These are phyloP conservation scores for Holothuria glaberrima DNA, from an alignment of 35 echinoderm and acorn worm species.

Conservation along the genomic window DNA sequence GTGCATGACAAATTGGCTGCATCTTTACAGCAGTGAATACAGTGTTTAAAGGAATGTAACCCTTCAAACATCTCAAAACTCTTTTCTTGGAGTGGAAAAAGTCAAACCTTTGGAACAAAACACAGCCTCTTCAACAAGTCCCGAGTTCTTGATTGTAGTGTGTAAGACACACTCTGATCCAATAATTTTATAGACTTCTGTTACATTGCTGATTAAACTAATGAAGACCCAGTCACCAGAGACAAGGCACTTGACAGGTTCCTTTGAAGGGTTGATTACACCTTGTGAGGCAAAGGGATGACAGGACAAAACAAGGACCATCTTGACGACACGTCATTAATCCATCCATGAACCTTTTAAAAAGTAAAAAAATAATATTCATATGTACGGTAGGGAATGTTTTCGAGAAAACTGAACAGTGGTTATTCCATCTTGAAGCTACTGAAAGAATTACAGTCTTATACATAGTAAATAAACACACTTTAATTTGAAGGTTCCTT, in stretches of 20 bases:
- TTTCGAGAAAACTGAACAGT: too few relatives aligned
- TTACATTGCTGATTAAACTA: not conserved
- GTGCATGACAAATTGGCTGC: too few relatives aligned
- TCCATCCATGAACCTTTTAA: not conserved
- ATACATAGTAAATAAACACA: too few relatives aligned
- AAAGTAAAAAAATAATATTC: too few relatives aligned
- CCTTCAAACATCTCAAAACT: too few relatives aligned
- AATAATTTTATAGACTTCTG: constrained; percentile 19
- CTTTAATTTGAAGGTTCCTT: too few relatives aligned
- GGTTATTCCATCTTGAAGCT: too few relatives aligned
- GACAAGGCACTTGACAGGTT: constrained; percentile 46
- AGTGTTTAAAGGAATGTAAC: too few relatives aligned
- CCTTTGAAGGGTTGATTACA: constrained; percentile 29
- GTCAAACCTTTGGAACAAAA: constrained; percentile 21
- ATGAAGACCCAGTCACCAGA: constrained; percentile 38
- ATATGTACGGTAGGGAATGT: too few relatives aligned
- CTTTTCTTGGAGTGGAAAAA: not conserved
- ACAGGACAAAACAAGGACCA: constrained; percentile 37
- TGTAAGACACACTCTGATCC: not conserved
- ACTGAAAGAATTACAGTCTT: too few relatives aligned
- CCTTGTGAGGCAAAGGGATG: constrained; percentile 17
- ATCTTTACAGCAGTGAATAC: too few relatives aligned
- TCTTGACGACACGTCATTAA: not conserved
- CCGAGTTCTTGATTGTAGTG: constrained; percentile 5
- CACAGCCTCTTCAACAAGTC: constrained; percentile 19